phyloP scores from a whole-genome alignment of 1,140 invertebrate genomes.

The Archivesica marissinica region DNA sequence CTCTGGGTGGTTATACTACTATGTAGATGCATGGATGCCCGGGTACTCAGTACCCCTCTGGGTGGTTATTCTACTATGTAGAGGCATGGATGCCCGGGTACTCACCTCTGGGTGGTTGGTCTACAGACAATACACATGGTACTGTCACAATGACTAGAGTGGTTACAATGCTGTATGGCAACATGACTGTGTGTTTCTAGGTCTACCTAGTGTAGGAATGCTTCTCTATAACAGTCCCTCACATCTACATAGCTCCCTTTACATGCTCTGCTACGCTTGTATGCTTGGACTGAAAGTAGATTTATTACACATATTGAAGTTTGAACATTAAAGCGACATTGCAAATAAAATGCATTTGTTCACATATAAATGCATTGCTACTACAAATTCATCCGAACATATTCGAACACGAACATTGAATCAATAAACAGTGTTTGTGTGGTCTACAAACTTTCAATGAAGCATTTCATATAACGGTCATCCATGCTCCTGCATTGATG shows the following conservation, averaged over 20 bases:
- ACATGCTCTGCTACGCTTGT: not conserved
- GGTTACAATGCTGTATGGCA: conserved; percentile 27
- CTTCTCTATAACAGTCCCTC: not conserved
- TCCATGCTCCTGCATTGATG: too few species aligned
- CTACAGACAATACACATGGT: not conserved
- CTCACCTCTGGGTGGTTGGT: conserved; percentile 39
- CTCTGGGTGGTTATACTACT: too few species aligned
- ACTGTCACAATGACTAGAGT: conserved; percentile 6
- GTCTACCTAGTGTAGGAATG: conserved; percentile 25
- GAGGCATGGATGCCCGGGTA: too few species aligned
- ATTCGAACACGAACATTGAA: too few species aligned
- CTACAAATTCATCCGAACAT: too few species aligned
- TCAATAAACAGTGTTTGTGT: too few species aligned
- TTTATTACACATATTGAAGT: not conserved
- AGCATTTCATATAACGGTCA: too few species aligned
- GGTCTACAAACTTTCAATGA: too few species aligned
- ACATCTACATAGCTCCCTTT: conserved; percentile 5
- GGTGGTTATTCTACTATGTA: too few species aligned
- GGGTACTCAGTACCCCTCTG: too few species aligned
- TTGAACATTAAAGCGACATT: not conserved
- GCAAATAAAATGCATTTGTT: not conserved
- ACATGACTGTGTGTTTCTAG: not conserved
- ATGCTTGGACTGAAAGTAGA: not conserved
- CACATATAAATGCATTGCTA: not conserved
- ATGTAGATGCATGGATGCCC: too few species aligned